A percentile compares a stretch with the other conserved stretches of the same genome.
Conservation (phyloP, 1,140 invertebrate species). For the Euura saliciscinereae region DNA sequence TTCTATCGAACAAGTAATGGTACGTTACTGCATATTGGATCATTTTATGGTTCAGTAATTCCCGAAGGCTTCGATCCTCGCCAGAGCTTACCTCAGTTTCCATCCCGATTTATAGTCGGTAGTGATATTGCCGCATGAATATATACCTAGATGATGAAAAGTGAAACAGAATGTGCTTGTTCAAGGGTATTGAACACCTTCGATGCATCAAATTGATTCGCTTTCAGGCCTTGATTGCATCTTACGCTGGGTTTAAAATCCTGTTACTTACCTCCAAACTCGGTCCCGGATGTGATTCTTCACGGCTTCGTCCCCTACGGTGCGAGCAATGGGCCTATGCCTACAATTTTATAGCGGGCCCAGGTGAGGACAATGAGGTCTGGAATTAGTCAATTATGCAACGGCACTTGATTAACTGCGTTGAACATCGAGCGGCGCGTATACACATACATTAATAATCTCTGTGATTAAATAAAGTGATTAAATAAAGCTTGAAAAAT, state of each 20-base stretch:
- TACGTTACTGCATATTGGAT: background rate
- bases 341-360: no score
- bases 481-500: constrained; percentile 2
- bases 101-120: background rate
- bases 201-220: no score
- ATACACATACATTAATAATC: background rate
- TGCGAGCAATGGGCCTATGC: no score
- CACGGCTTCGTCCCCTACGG: background rate
- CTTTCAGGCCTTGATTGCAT: no score
- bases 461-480: background rate
- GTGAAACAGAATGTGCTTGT: no score
- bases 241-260: no score
- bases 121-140: no score
- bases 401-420: background rate
- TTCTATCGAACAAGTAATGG: background rate
- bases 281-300: background rate
- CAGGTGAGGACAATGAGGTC: background rate
- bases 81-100: background rate
- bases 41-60: background rate
- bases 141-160: no score
- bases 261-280: background rate
- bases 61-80: background rate
- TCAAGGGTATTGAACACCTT: no score
- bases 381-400: background rate
- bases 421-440: background rate